These are phyloP conservation scores for Phaetusa simplex DNA, from an alignment of 2,113 vertebrate species.

Conservation along the genomic window DNA sequence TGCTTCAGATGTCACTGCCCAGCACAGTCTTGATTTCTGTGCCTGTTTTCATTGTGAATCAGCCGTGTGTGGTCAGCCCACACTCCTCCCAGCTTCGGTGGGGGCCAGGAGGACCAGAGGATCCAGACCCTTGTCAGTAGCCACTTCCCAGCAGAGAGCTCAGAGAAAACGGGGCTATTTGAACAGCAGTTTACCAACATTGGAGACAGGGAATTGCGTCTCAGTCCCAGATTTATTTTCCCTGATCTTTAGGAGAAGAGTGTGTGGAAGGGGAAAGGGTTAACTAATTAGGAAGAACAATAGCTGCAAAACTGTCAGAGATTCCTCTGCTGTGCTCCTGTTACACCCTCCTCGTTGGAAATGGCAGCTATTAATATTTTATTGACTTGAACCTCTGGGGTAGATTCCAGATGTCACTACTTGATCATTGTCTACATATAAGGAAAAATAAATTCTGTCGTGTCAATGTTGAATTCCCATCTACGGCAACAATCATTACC, in stretches of 20 bases:
- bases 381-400: slow-evolving; percentile 42
- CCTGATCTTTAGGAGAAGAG: neutral
- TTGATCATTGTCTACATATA: slow-evolving; percentile 9
- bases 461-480: neutral
- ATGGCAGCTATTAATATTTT: slow-evolving; percentile 58
- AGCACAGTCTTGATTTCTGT: neutral
- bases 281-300: neutral
- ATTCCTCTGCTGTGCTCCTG: neutral
- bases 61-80: neutral
- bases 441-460: neutral
- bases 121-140: neutral
- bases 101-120: neutral
- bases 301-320: neutral
- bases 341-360: neutral
- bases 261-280: neutral
- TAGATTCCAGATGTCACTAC: slow-evolving; percentile 48
- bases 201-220: fast-evolving
- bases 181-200: neutral
- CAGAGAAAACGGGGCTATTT: neutral
- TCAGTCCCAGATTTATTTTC: neutral
- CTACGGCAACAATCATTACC: neutral
- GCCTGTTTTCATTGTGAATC: neutral
- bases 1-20: neutral
- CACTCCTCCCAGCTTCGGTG: fast-evolving
- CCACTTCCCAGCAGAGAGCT: neutral